Base-by-base conservation (phyloP, 2,888 invertebrate genomes). In the Andrena marginata region DNA sequence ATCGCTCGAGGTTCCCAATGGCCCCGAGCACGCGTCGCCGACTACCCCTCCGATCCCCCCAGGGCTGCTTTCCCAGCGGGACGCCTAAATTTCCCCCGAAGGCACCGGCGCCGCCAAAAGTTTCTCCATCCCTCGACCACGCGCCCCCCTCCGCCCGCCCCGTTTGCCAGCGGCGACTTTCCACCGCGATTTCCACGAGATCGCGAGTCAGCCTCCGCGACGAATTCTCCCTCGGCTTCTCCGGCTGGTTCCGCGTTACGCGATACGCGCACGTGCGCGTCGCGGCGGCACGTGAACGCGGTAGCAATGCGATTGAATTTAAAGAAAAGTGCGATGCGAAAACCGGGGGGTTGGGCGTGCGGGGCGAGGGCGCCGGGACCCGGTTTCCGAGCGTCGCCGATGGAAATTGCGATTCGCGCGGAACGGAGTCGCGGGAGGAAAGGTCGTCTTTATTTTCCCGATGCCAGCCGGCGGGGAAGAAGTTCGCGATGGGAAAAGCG, bases 241-340 rank as follows among this genome's bases (percentile, higher is more conserved):
- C 10, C 48, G n/a, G 29, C 56, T 54, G 56, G 56, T 13, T 42
- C 42, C 16, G 64, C 16, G 64, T 74, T 72, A 72, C 59, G 63
- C 76, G 82, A 82, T 80, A 71, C 79, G 68, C 33, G 77, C 71
- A 49, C 62, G 63, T n/a, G 31, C 5, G 23, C 60, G 68, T 20
- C 23, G 7, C 33, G 10, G 48, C 16, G 48, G 68, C 68, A 80
- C 84, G 85, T 77, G 84, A 77, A 77, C 69, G 60, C 54, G 26
- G 16, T 84, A 72, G 78, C 64, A 73, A 84, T 84, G 84, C 76
- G 84, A 85, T 84, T 84, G 75, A 84, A 85, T 85, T 84, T 72
- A 49, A 62, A 33, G 49, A 71, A 80, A 74, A 62, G 73, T 62
- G 64, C 51, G 51, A 51, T 35, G 23, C 64, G n/a, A 29, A n/a